Percentiles rank a stretch among this genome's conserved stretches.
phyloP scores from a whole-genome alignment of 2,113 vertebrate genomes.

The Antechinus stuartii region DNA sequence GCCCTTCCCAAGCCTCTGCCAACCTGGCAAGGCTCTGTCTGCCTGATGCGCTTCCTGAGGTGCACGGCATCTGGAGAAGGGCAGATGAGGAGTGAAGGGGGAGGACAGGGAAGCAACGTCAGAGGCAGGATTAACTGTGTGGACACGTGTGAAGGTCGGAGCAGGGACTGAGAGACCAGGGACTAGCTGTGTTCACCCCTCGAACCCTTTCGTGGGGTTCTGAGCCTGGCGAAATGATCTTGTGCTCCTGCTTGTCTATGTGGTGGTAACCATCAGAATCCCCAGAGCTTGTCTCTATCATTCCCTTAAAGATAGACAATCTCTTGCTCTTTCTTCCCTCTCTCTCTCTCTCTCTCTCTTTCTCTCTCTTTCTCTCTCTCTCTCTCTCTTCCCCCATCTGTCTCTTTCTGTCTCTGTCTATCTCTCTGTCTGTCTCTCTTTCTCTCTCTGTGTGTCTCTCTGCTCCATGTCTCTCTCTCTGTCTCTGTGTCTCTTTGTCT shows the following conservation, averaged over 20 bases:
- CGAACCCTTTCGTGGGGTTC: not conserved
- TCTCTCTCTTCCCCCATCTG: no score
- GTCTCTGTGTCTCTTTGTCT: no score
- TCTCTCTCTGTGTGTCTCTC: no score
- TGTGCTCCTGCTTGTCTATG: not conserved
- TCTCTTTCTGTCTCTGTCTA: no score
- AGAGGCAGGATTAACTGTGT: not conserved
- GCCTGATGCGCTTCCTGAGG: not conserved
- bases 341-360: no score
- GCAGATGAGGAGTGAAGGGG: not conserved
- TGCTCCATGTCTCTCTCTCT: no score
- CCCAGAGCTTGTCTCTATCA: not conserved
- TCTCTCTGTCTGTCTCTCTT: no score
- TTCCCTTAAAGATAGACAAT: no score
- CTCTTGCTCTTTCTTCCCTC: no score
- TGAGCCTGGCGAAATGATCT: not conserved
- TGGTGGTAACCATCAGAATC: not conserved
- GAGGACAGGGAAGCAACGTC: not conserved
- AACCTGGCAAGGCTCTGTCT: not conserved
- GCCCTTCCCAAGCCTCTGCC: not conserved
- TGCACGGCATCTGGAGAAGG: not conserved
- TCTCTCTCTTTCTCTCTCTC: no score
- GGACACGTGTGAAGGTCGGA: not conserved
- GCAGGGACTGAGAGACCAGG: not conserved
- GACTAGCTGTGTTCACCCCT: no score